Conservation (phyloP, 53 echinoderm and acorn worm species). For the Arbacia lixula region DNA sequence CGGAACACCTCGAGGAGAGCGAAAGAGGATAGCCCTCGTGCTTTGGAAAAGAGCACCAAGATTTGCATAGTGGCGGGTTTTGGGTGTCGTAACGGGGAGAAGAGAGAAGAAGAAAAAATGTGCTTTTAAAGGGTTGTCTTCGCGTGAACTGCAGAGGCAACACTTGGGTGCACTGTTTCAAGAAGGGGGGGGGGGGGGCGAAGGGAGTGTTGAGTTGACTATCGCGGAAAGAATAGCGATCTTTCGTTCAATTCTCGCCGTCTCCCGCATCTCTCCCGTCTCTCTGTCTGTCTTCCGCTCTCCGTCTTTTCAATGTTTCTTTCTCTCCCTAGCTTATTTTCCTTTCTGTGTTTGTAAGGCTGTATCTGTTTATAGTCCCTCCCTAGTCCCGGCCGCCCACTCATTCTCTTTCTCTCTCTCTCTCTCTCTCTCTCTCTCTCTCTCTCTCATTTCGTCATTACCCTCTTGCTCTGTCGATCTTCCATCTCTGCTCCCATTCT, state of each 20-base stretch:
- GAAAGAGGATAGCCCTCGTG: conserved; percentile 44
- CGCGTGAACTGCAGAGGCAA: conserved; percentile 33
- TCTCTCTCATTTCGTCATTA: conserved; percentile 2
- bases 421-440: conserved; percentile 9
- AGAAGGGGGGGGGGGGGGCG: conserved; percentile 6
- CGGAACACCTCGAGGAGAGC: conserved; percentile 32
- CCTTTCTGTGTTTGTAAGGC: too few species aligned
- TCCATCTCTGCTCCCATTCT: too few species aligned
- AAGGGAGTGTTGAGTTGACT: conserved; percentile 10
- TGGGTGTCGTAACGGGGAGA: conserved; percentile 40
- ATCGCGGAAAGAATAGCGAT: conserved; percentile 19
- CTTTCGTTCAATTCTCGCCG: neutral
- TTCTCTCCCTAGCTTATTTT: too few species aligned
- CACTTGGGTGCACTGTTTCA: conserved; percentile 39
- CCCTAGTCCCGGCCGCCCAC: too few species aligned
- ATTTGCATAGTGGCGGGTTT: conserved; percentile 39
- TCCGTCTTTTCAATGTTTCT: neutral
- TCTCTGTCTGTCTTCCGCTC: conserved; percentile 15
- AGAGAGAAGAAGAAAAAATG: too few species aligned
- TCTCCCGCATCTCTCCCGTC: too few species aligned
- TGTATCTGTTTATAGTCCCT: too few species aligned
- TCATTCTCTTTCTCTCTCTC: conserved; percentile 14
- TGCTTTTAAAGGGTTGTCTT: conserved; percentile 52
- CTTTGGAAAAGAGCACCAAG: conserved; percentile 47
- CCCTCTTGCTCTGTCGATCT: too few species aligned